Conservation (phyloP, 2,113 vertebrate species). For the Seriola rivoliana region DNA sequence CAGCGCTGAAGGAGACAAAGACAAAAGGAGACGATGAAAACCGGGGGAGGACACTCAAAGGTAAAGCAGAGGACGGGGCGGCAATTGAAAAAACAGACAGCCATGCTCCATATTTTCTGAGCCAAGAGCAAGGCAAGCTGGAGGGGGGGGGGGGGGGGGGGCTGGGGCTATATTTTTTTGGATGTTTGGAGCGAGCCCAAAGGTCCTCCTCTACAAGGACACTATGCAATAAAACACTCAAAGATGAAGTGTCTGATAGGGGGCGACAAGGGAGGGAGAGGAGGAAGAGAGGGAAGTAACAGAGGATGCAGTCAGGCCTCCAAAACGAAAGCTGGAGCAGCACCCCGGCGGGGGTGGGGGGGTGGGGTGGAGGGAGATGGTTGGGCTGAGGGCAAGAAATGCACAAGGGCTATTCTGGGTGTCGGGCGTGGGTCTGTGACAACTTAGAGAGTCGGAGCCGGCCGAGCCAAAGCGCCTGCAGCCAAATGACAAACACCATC, state of each 20-base stretch:
- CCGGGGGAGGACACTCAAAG: conserved; percentile 56
- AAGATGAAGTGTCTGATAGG: conserved; percentile 71
- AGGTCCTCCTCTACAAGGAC: conserved; percentile 77
- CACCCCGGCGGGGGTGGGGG: conserved; percentile 4
- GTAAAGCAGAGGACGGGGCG: conserved; percentile 43
- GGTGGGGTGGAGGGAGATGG: conserved; percentile 24
- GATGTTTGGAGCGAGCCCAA: conserved; percentile 70
- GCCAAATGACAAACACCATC: conserved; percentile 69
- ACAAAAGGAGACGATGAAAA: conserved; percentile 64
- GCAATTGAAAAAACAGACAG: conserved; percentile 42
- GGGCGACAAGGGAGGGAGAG: conserved; percentile 54
- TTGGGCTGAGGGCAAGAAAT: conserved; percentile 42
- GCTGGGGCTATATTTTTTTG: conserved; percentile 55
- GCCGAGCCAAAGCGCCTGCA: conserved; percentile 56
- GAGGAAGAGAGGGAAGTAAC: conserved; percentile 46
- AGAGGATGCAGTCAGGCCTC: conserved; percentile 46
- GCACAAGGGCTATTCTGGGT: conserved; percentile 65
- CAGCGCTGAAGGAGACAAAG: conserved; percentile 67
- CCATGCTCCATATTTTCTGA: conserved; percentile 53
- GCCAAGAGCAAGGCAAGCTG: conserved; percentile 48
- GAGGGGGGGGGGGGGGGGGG: neutral
- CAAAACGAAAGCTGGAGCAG: conserved; percentile 42
- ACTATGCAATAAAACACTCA: conserved; percentile 71
- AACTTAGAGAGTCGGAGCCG: conserved; percentile 40
- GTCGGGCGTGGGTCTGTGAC: conserved; percentile 50